Percentiles rank a stretch among this genome's conserved stretches.
Evolutionary conservation across 2,888 invertebrate genomes (phyloP).

Genomic region (Heliconius cydno): DNA sequence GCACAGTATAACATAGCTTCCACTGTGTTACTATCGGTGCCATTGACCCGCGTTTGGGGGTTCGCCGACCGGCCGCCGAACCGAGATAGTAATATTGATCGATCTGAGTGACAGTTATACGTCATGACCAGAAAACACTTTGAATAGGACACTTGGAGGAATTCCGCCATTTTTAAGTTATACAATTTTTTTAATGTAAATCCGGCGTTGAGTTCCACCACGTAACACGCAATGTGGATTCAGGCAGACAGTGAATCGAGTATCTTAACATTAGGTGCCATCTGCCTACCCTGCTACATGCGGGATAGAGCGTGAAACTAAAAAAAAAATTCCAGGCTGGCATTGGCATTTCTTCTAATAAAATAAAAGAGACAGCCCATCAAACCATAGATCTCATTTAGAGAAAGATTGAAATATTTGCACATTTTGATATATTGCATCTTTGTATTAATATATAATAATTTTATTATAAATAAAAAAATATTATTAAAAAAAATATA

Average conservation of each 20-base stretch:
- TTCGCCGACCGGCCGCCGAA: slow-evolving; percentile 58
- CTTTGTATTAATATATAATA: too few species aligned
- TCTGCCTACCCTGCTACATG: too few species aligned
- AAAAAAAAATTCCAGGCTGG: too few species aligned
- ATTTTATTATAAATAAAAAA: too few species aligned
- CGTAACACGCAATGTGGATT: neutral
- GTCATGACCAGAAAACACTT: slow-evolving; percentile 32
- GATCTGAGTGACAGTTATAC: slow-evolving; percentile 49
- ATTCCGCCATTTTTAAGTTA: neutral
- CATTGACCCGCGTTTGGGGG: slow-evolving; percentile 58
- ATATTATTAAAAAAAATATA: too few species aligned
- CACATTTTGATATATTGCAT: too few species aligned
- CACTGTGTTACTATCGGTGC: slow-evolving; percentile 46
- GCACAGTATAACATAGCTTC: slow-evolving; percentile 14
- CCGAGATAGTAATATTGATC: slow-evolving; percentile 53
- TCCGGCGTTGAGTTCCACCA: neutral
- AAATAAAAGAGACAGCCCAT: too few species aligned
- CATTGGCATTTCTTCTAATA: too few species aligned
- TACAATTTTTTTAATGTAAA: neutral
- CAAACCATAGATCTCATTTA: too few species aligned
- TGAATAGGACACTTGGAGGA: slow-evolving; percentile 1
- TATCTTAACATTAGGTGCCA: too few species aligned
- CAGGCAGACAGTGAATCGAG: neutral
- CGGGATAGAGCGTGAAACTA: too few species aligned
- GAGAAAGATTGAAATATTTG: too few species aligned